Evolutionary conservation across 2,797 vertebrate genomes (phyloP), one percentile per base, ranked within the genome.

Genomic region (Manis javanica): DNA sequence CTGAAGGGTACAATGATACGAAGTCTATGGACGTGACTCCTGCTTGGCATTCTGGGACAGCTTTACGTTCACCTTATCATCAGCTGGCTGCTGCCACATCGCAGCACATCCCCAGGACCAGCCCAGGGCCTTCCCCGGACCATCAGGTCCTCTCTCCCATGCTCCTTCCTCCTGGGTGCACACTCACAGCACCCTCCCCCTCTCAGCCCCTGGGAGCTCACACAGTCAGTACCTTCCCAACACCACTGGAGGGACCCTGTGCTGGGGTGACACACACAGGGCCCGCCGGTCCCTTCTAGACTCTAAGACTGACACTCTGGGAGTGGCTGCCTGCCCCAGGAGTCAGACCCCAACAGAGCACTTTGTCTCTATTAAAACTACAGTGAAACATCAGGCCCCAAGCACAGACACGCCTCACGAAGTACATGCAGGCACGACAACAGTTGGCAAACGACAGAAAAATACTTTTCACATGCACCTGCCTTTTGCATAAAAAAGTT

Each of bases 401-500:
- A 15, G 46, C 4, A 42, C 12, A 82, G 53, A n/a, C 55, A 53
- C 4, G 57, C 34, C 51, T 91, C 77, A 12, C 55, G 53, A 61
- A 63, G n/a, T 26, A 13, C 31, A 69, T 26, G 72, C 57, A 68
- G 93, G 9, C 0, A 23, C 15, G 53, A n/a, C 39, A 53, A 6
- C 59, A 18, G 3, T 66, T 26, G 21, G 4, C n/a, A 79, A 74
- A 74, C 51, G 18, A 37, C 23, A 59, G 37, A 89, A 89, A 82
- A 59, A 9, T 16, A 7, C 26, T 49, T 81, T 75, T 90, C 24
- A 2, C 34, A 81, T 15, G 21, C 8, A 31, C 39, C 42, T n/a
- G 6, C 53, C 64, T 85, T 93, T 91, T 86, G 14, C 92, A 9
- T 55, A 75, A 86, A 59, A 69, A 89, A 85, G 24, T 68, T 68